Evolutionary conservation across 2,888 invertebrate species (phyloP), one percentile per base, ranked within the genome.

Genomic region (Melinaea menophilus): DNA sequence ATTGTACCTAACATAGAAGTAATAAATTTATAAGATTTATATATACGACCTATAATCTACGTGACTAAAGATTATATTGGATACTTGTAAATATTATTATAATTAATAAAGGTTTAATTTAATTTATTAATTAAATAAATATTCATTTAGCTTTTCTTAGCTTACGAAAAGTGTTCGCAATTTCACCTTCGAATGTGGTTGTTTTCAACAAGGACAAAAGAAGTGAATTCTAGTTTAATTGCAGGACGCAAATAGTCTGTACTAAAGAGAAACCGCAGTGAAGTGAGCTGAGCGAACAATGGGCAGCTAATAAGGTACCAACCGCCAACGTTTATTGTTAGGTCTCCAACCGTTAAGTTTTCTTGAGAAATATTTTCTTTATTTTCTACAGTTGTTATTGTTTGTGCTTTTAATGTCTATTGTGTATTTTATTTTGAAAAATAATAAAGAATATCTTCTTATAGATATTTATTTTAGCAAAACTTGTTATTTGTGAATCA

Each of bases 191-290:
- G 31, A 51, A 51, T 51, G 31, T 31, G 48, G 7, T 31, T 31
- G 31, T 5, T 41, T 41, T 41, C 9, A 41, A 41, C 41, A 41
- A 2, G 41, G 41, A 41, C 41, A 41, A 41, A 51, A 51, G 51
- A 51, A 51, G 31, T 51, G 61, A 57, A 56, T 60, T 67, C 76
- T 76, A 81, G 79, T 78, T 80, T 83, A 85, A 88, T 87, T 84
- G 84, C 75, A 80, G 74, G 77, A 73, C 71, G 74, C 69, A 71
- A 82, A 82, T 77, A 74, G 76, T 74, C 74, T 81, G 80, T 76
- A 77, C 71, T 77, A 76, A 79, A 80, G 79, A 80, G 72, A 78
- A 79, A 75, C 84, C 81, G 63, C 81, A 82, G 73, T 74, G 68
- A 70, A 67, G 64, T 73, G 71, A 72, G 71, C 67, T 71, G 70